phyloP scores from a whole-genome alignment of 2,113 vertebrate species.

The Numida meleagris region DNA sequence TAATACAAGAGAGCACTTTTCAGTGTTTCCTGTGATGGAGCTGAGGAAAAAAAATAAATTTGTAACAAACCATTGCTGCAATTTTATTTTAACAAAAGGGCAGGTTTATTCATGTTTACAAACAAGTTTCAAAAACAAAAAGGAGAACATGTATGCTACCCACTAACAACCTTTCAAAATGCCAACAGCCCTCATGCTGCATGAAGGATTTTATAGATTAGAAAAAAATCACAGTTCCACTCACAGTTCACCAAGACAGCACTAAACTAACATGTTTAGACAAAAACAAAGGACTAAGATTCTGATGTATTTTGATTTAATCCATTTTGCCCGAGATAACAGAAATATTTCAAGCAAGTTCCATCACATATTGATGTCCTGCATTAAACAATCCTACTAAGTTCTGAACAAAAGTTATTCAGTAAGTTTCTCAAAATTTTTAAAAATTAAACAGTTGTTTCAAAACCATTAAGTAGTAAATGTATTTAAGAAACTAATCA shows the following conservation, averaged over 20 bases:
- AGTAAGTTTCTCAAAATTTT: conserved; percentile 89
- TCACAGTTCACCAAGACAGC: conserved; percentile 89
- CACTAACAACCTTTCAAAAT: conserved; percentile 83
- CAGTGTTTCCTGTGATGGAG: conserved; percentile 70
- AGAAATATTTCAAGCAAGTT: conserved; percentile 91
- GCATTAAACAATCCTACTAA: conserved; percentile 85
- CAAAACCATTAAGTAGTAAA: conserved; percentile 96
- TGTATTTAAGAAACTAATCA: conserved; percentile 92
- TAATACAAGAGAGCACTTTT: conserved; percentile 44
- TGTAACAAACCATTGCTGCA: conserved; percentile 88
- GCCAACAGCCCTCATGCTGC: conserved; percentile 85
- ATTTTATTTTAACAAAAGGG: conserved; percentile 87
- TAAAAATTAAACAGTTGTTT: conserved; percentile 88
- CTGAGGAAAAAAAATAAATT: conserved; percentile 68
- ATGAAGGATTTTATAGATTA: conserved; percentile 80
- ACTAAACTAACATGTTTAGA: conserved; percentile 87
- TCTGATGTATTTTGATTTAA: conserved; percentile 89
- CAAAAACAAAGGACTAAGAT: conserved; percentile 89
- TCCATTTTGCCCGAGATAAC: conserved; percentile 91
- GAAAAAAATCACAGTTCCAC: conserved; percentile 82
- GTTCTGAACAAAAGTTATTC: conserved; percentile 84
- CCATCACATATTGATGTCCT: conserved; percentile 88
- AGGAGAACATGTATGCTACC: conserved; percentile 85
- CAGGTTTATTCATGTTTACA: conserved; percentile 86
- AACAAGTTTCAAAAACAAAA: conserved; percentile 86